These are phyloP conservation scores for Hyperopisus bebe DNA, from an alignment of 2,113 vertebrate genomes.

Conservation along the genomic window DNA sequence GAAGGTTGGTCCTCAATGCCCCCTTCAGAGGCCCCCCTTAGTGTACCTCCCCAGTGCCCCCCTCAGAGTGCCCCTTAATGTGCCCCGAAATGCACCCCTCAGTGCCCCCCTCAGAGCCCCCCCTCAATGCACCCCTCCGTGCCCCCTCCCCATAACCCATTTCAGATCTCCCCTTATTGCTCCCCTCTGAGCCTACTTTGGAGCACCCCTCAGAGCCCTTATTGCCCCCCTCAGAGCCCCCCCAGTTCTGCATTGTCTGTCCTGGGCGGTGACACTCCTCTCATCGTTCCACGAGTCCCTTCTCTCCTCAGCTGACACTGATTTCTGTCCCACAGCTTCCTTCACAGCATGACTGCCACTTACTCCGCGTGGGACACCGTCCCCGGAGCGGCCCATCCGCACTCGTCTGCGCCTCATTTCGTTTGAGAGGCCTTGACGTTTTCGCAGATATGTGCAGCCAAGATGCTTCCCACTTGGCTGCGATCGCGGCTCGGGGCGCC, in stretches of 20 bases:
- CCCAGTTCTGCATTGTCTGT: not conserved
- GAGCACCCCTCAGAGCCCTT: too few relatives aligned
- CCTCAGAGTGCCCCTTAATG: too few relatives aligned
- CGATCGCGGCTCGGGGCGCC: not conserved
- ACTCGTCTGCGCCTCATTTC: not conserved
- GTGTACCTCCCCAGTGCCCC: not conserved
- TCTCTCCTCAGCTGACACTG: not conserved
- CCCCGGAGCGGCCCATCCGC: not conserved
- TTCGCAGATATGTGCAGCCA: not conserved
- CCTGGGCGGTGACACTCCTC: not conserved
- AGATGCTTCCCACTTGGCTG: not conserved
- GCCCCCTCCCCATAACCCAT: too few relatives aligned
- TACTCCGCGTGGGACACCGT: not conserved
- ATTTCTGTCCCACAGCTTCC: not conserved
- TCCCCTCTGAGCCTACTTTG: too few relatives aligned
- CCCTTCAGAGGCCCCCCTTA: not conserved
- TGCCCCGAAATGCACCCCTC: not conserved
- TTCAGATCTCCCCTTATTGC: too few relatives aligned
- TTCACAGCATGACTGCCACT: not conserved
- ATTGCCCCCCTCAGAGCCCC: not conserved
- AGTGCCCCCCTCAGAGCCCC: not conserved
- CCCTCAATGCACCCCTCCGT: not conserved
- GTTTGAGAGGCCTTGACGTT: not conserved
- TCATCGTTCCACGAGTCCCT: not conserved
- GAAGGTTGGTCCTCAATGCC: slow-evolving; percentile 62